phyloP scores from a whole-genome alignment of 2,113 vertebrate genomes.

The Silurus meridionalis region DNA sequence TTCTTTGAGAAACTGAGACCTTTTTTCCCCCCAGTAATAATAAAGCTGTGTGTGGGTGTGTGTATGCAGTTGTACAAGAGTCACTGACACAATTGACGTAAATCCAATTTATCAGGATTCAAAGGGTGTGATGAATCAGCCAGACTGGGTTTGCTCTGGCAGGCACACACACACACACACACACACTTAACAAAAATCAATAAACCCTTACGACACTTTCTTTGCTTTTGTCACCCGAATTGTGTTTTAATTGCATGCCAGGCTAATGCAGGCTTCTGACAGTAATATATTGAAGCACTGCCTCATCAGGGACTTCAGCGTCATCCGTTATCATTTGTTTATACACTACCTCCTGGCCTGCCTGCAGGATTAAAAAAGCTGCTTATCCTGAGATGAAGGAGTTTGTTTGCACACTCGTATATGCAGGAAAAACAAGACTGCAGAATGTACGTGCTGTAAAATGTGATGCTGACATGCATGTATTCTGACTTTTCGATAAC shows the following conservation, averaged over 20 bases:
- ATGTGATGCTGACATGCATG: background rate
- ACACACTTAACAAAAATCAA: background rate
- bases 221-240: constrained; percentile 24
- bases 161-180: background rate
- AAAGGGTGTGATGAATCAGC: constrained; percentile 38
- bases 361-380: background rate
- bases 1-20: too few species aligned
- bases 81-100: constrained; percentile 28
- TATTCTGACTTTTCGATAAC: background rate
- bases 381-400: constrained; percentile 14
- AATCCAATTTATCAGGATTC: constrained; percentile 42
- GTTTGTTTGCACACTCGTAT: background rate
- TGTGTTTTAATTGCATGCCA: constrained; percentile 44
- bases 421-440: background rate
- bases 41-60: background rate
- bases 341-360: background rate
- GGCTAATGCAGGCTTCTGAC: constrained; percentile 19
- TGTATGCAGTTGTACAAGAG: background rate
- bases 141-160: background rate
- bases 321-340: constrained; percentile 21
- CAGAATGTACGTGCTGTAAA: background rate
- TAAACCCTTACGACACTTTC: background rate
- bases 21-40: too few species aligned
- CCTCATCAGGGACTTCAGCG: background rate
- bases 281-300: constrained; percentile 16